A percentile compares a stretch with the other conserved stretches of the same genome.
Conservation (phyloP, 2,797 vertebrate genomes). For the Lerista edwardsae region DNA sequence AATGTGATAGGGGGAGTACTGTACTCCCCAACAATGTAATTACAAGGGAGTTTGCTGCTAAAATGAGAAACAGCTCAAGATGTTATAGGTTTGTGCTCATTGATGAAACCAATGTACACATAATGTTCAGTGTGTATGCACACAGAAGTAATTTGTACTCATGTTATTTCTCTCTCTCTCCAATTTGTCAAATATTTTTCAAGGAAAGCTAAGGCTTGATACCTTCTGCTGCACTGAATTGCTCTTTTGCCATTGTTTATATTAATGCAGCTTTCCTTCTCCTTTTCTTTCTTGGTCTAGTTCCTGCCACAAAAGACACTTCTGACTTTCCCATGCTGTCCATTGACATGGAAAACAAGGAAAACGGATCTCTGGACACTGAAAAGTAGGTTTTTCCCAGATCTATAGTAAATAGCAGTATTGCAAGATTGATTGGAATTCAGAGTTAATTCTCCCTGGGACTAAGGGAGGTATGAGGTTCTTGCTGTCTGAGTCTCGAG, state of each 20-base stretch:
- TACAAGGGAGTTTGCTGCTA: too few relatives aligned
- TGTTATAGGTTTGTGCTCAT: too few relatives aligned
- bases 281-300: slow-evolving; percentile 66
- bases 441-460: slow-evolving; percentile 50
- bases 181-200: slow-evolving; percentile 33
- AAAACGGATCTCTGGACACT: slow-evolving; percentile 92
- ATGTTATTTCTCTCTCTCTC: slow-evolving; percentile 11
- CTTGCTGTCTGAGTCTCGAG: too few relatives aligned
- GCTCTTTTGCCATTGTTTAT: slow-evolving; percentile 47
- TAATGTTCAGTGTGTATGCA: too few relatives aligned
- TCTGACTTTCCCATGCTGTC: slow-evolving; percentile 74
- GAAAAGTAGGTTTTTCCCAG: slow-evolving; percentile 86
- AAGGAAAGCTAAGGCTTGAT: slow-evolving; percentile 43
- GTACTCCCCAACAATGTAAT: too few relatives aligned
- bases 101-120: too few relatives aligned
- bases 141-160: not conserved
- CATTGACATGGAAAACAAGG: slow-evolving; percentile 93
- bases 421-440: slow-evolving; percentile 49
- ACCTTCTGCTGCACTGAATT: slow-evolving; percentile 52
- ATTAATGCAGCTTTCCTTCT: slow-evolving; percentile 66
- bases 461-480: not conserved
- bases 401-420: slow-evolving; percentile 43
- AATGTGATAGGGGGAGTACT: too few relatives aligned
- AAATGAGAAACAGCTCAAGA: too few relatives aligned
- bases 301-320: slow-evolving; percentile 76